Evolutionary conservation across 2,797 vertebrate genomes (phyloP), one percentile per base, ranked within the genome.

Genomic region (Neosilurus mollespiculum): DNA sequence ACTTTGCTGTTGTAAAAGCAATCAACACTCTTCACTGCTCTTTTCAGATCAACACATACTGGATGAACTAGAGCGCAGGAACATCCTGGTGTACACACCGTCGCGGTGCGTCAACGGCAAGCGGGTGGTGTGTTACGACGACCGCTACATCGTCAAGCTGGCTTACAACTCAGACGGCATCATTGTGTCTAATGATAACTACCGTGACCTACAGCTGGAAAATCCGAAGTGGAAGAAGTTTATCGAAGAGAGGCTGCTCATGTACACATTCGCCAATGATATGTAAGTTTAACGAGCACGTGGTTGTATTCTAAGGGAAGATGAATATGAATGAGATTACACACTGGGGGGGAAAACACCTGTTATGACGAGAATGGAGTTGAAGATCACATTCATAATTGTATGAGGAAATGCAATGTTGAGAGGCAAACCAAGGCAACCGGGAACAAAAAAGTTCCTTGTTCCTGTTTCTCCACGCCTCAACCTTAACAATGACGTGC

Each of bases 181-280:
- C 65, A 84, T 95, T 2, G 93, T 95, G 80, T 95, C 94, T 87
- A 95, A 95, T 64, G 93, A 95, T 90, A 90, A 94, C 84, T 95
- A 94, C 90, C 91, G 93, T 0, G 94, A 95, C 91, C 93, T 95
- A 11, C 94, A 95, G 90, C 88, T 83, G 0, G 91, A 92, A 79
- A 92, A 91, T 20, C 93, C 92, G 0, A 89, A 93, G 84, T 95
- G 94, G 94, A 94, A 93, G 82, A 90, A 91, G 53, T 95, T 94
- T 88, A 94, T 95, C 22, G 91, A 95, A 81, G 90, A 93, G 43
- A 84, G 93, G 84, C 92, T 94, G 85, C 93, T 95, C 56, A 95
- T 95, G 94, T 95, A 91, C 90, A 93, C 93, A 18, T 95, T 95
- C 0, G 93, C 94, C 69, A 94, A 92, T 4, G 91, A 95, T 87